Evolutionary conservation across 2,113 vertebrate species (phyloP).

Genomic region (Melanocharis versteri): DNA sequence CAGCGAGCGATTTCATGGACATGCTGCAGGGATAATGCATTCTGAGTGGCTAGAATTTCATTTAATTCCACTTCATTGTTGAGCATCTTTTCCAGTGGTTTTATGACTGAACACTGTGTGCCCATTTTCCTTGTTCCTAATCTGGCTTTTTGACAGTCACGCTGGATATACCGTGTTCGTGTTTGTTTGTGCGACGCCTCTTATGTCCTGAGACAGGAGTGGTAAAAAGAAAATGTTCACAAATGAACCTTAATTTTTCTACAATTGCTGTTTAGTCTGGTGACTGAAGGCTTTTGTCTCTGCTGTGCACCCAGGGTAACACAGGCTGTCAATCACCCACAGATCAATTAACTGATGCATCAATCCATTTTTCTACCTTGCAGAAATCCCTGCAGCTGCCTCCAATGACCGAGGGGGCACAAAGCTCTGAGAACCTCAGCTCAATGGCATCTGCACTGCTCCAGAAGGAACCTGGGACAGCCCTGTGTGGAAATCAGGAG

Average conservation of each 20-base stretch:
- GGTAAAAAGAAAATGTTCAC: neutral
- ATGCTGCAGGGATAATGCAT: constrained; percentile 70
- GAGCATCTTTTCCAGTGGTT: constrained; percentile 60
- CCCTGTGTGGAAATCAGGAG: neutral
- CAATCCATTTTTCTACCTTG: neutral
- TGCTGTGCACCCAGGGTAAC: neutral
- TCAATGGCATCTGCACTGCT: rapidly evolving
- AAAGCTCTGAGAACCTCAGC: neutral
- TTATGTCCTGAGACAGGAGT: neutral
- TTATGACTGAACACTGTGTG: neutral
- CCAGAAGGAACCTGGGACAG: neutral
- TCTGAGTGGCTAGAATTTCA: constrained; percentile 70
- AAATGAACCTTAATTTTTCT: neutral
- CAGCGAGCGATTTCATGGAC: constrained; percentile 59
- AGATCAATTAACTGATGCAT: neutral
- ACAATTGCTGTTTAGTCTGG: neutral
- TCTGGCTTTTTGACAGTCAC: neutral
- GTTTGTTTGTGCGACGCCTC: neutral
- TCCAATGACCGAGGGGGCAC: rapidly evolving
- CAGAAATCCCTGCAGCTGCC: neutral
- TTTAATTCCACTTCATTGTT: constrained; percentile 67
- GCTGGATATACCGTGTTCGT: neutral
- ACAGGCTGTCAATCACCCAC: neutral
- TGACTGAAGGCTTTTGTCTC: neutral
- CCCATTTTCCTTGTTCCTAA: constrained; percentile 1